Base-by-base conservation (phyloP, 2,888 invertebrate genomes). In the Macrophya annulata region DNA sequence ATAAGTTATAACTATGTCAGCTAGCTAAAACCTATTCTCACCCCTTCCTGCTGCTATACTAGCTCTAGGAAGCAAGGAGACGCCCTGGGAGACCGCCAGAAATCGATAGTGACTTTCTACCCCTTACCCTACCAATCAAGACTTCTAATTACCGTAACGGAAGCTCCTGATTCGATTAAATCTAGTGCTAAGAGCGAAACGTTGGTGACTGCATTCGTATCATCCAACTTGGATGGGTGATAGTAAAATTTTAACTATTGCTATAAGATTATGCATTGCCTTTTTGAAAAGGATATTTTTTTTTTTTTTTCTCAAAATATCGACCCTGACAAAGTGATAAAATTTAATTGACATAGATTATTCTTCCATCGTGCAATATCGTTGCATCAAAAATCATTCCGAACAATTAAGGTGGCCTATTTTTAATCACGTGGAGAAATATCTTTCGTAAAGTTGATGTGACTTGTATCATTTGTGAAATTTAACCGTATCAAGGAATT, bases 101-200 rank as follows among this genome's bases (percentile, higher is more conserved):
- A 59, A 79, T 79, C 79, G 79, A 79, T 79, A 79, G 59, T 21
- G 79, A 40, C 79, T 79, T 55, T 79, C 59, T 59, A 79, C 59
- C 59, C 59, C 79, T 59, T 40, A 15, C 37, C 37, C 31, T 55
- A 40, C 59, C 79, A 55, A 79, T 59, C 55, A 51, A 79, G 40
- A 2, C 55, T 79, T 59, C n/a, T 79, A 79, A 79, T 79, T 79
- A 79, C 59, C 31, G n/a, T 55, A 3, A n/a, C 31, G 59, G 43
- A 45, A 79, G 59, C 79, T 55, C n/a, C 79, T 79, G 37, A 79
- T 79, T 31, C 79, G n/a, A 79, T 79, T 40, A 12, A 76, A 48
- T 76, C 48, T 76, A 48, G 12, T 48, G 15, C 25, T 31, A 51
- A 76, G 76, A 76, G 45, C 45, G 21, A 25, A 51, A 45, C 10